phyloP scores from a whole-genome alignment of 2,113 vertebrate genomes.

The Thunnus thynnus region DNA sequence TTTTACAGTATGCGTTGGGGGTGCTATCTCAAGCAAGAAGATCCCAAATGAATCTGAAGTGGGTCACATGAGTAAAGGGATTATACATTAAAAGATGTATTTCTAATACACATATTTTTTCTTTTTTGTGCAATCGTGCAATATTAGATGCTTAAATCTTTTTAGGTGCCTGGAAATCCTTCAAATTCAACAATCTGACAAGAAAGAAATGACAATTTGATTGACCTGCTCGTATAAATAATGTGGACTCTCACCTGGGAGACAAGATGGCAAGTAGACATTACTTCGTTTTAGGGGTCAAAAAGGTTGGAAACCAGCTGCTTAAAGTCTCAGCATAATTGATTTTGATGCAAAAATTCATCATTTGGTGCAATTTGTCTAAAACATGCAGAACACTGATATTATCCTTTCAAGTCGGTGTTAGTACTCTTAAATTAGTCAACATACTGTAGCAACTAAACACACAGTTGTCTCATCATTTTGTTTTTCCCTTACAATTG shows the following conservation, averaged over 20 bases:
- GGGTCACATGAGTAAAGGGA: background rate
- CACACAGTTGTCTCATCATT: no score
- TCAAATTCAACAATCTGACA: no score
- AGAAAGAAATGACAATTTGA: no score
- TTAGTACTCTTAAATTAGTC: background rate
- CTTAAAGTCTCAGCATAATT: background rate
- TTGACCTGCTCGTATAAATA: no score
- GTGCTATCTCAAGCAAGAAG: background rate
- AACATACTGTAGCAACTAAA: no score
- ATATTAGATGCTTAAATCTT: no score
- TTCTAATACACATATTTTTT: no score
- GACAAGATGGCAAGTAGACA: background rate
- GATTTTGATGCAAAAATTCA: background rate
- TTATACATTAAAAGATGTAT: no score
- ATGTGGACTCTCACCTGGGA: background rate
- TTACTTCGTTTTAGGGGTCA: background rate
- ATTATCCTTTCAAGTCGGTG: background rate
- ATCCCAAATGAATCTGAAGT: background rate
- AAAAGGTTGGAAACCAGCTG: background rate
- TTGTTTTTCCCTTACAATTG: background rate
- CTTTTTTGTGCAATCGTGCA: no score
- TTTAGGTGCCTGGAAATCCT: no score
- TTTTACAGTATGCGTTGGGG: background rate
- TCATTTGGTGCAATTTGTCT: no score
- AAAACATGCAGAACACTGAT: background rate